Evolutionary conservation across 92 coral and sea anemone genomes (phyloP).

Genomic region (Zoanthus solanderi): DNA sequence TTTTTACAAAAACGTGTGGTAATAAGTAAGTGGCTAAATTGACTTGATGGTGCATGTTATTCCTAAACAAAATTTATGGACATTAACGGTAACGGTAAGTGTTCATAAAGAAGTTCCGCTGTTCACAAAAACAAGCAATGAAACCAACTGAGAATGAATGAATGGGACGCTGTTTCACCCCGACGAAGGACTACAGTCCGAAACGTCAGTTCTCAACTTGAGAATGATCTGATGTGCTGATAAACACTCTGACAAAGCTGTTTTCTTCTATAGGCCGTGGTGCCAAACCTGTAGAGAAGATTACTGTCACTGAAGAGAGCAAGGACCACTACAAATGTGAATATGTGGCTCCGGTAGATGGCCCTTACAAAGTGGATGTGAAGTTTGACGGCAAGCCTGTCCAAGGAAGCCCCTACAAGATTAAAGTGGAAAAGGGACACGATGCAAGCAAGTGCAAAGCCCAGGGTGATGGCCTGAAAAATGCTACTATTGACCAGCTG

Average conservation of each 20-base stretch:
- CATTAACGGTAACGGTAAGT: too few species aligned
- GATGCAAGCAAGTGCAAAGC: slow-evolving; percentile 97
- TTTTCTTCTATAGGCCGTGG: slow-evolving; percentile 59
- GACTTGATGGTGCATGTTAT: too few species aligned
- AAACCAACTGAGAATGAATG: too few species aligned
- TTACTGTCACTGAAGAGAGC: slow-evolving; percentile 80
- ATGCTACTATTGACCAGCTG: slow-evolving; percentile 85
- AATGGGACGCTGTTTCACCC: too few species aligned
- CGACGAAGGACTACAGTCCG: too few species aligned
- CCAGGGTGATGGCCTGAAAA: slow-evolving; percentile 92
- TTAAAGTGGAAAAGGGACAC: slow-evolving; percentile 90
- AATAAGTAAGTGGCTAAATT: too few species aligned
- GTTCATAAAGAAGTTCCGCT: too few species aligned
- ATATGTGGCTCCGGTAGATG: slow-evolving; percentile 92
- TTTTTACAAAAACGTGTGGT: too few species aligned
- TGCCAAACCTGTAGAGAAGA: slow-evolving; percentile 78
- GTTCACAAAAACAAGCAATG: too few species aligned
- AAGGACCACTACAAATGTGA: slow-evolving; percentile 88
- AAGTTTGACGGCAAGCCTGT: slow-evolving; percentile 90
- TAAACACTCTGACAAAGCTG: not conserved
- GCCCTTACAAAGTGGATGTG: slow-evolving; percentile 92
- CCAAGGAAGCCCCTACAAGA: slow-evolving; percentile 90
- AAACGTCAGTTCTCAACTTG: too few species aligned
- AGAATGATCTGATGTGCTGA: too few species aligned
- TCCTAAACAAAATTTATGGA: too few species aligned